Evolutionary conservation across 2,113 vertebrate genomes (phyloP), one percentile per base, ranked within the genome.

Genomic region (Sapajus apella): DNA sequence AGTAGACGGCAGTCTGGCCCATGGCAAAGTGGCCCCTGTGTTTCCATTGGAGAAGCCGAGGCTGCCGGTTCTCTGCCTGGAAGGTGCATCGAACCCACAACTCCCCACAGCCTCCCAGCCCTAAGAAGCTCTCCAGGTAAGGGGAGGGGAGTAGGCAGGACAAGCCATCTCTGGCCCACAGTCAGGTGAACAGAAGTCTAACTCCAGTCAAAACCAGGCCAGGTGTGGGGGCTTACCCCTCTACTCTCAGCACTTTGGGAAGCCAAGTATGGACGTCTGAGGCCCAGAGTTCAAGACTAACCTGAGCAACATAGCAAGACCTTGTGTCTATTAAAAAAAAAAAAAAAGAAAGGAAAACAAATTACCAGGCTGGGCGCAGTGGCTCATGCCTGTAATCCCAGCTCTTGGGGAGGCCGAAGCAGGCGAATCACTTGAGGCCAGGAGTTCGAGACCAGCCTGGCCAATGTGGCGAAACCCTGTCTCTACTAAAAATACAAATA

Each of bases 131-230:
- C 50, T 88, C 30, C 56, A 52, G 32, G 25, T 16, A 76, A 12
- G 35, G 20, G 17, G n/a, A 3, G 32, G 84, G 16, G 45, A 61
- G 1, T 2, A 1, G 17, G 52, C 84, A 87, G 68, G 40, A 77
- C 56, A 73, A 64, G 45, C 40, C 40, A 5, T 23, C 2, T 0
- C 10, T 25, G 27, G 13, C 37, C 27, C 18, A 40, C 12, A 0
- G 11, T 52, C 7, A 17, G 61, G 52, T 17, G 2, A 30, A n/a
- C 43, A 45, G 18, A 45, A 37, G 32, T 70, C 68, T 43, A 27
- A 35, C 32, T 37, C 20, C 6, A 58, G 18, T 40, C 23, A 64
- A 87, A n/a, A 16, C 61, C 32, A 68, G 66, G 66, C 16, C 32
- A 68, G 66, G 66, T 8, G 6, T 35, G 16, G 16, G 66, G 66